Evolutionary conservation across 2,113 vertebrate species (phyloP), one percentile per base, ranked within the genome.

Genomic region (Myrmecophaga tridactyla): DNA sequence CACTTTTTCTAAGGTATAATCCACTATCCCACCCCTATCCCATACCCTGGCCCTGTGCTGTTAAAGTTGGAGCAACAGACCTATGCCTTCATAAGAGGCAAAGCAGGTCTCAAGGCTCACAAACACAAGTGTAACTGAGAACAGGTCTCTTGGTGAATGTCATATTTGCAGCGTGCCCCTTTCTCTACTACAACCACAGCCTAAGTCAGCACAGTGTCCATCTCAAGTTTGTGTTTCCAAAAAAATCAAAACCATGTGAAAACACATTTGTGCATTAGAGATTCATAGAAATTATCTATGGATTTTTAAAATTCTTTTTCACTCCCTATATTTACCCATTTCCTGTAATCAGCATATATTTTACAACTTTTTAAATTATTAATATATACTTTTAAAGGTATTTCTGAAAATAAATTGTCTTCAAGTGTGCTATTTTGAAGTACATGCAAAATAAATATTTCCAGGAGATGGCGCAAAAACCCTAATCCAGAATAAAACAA

Each of bases 391-490:
- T 93, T 73, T 2, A 84, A 90, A 29, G 20, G 69, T 56, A 82
- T 48, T 80, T 89, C 46, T 89, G 31, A 92, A 23, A 95, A 75
- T 75, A 89, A 53, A 31, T 29, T 56, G 53, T 18, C 53, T 56
- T 21, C 4, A 56, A 56, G 4, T 56, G 18, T 56, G 14, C 7
- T 92, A 17, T 84, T 31, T 63, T 11, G 29, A 0, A 53, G 4
- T 41, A 63, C n/a, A 34, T 48, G 31, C 58, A 92, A 83, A 73
- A 89, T 60, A 75, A 92, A 51, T 58, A 62, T 36, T 20, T 72
- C 95, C 95, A 95, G 92, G 58, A 97, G 94, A 89, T 92, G 95
- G 88, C 46, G 29, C 86, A 93, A 94, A 91, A 86, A 60, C 20
- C 51, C 60, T 72, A 88, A 83, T 11, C 21, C 46, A 93, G 53